A percentile compares a stretch with the other conserved stretches of the same genome.
Conservation (phyloP, 2,888 invertebrate species). For the Coronaproctus castanopsis region DNA sequence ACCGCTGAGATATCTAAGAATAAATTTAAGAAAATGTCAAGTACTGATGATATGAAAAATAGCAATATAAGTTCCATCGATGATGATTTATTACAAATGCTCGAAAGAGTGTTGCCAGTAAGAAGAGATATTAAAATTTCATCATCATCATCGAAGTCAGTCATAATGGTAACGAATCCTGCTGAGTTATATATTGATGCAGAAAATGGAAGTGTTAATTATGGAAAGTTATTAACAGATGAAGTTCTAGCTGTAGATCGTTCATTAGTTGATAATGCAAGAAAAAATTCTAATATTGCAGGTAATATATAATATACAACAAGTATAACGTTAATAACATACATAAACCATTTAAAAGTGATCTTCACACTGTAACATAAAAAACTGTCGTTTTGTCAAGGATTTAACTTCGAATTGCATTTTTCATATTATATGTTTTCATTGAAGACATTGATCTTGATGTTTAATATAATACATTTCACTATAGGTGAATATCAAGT, state of each 20-base stretch:
- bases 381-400: no score
- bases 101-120: constrained; percentile 9
- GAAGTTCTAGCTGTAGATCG: constrained; percentile 71
- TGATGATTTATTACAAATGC: constrained; percentile 6
- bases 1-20: neutral
- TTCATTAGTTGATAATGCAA: constrained; percentile 59
- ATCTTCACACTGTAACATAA: no score
- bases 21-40: constrained; percentile 9
- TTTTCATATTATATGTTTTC: no score
- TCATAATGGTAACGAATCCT: neutral
- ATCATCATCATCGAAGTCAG: neutral
- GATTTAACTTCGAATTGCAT: no score
- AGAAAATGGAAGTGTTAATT: constrained; percentile 48
- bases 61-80: constrained; percentile 2
- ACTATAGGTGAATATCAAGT: no score
- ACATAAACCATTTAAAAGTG: no score
- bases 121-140: constrained; percentile 5
- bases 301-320: no score
- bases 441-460: no score
- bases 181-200: constrained; percentile 8
- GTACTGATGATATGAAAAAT: constrained; percentile 7
- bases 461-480: no score
- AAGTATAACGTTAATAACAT: no score
- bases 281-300: constrained; percentile 43
- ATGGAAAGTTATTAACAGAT: constrained; percentile 60